Base-by-base conservation (phyloP, 1,140 invertebrate genomes). In the Drosophila seguyi region DNA sequence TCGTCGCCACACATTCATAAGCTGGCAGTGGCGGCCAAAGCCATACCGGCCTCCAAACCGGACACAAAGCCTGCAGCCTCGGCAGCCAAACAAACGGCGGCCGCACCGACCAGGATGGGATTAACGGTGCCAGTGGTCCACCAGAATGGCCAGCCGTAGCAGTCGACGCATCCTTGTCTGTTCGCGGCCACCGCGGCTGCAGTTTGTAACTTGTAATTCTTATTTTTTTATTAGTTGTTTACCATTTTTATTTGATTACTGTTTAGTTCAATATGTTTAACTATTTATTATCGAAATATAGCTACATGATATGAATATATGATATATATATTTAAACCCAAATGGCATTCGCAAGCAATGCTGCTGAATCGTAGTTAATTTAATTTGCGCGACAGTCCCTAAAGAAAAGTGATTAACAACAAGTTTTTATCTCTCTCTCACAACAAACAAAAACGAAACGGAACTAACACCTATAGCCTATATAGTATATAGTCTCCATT, bases 1-100 rank as follows among this genome's bases (percentile, higher is more conserved):
- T 92, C 91, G 73, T 92, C 91, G 73, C 81, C 91, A 75, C 81
- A 92, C 76, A 91, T 92, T 65, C 91, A 92, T 69, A 92, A 92
- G 72, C 59, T 92, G 87, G 91, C 87, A 68, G 44, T 76, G 74
- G 77, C 77, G 67, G 91, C 91, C 66, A 88, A 88, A 88, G 84
- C 84, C 84, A 88, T 88, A 90, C 85, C 84, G 84, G 84, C 65
- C 44, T 20, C 45, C 47, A 78, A 90, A 60, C 85, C 84, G 84
- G 84, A 80, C 67, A 74, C 76, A 55, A 83, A 80, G 62, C 18
- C 75, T 50, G 34, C 74, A 50, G 52, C 50, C 55, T 25, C 55
- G 59, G 38, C 55, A 47, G 38, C 52, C 36, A 55, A 41, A 50
- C 8, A 52, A 62, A 34, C 53, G 57, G 58, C 69, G 61, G 16